Evolutionary conservation across 1,140 invertebrate species (phyloP).

Genomic region (Mizuhopecten yessoensis): DNA sequence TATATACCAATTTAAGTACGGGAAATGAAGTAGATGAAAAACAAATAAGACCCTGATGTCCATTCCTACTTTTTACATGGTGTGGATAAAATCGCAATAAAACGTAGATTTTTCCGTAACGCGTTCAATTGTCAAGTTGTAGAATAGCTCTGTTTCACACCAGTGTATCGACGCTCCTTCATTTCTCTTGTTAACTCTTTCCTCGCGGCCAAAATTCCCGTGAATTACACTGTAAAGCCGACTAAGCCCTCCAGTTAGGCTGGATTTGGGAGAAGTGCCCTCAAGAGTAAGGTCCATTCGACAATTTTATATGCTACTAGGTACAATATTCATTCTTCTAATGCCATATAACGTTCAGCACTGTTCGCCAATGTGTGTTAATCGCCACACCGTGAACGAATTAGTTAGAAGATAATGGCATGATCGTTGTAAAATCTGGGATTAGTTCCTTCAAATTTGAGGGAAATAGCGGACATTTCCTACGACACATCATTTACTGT

Average conservation of each 20-base stretch:
- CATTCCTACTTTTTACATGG: neutral
- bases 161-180: neutral
- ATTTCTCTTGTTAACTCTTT: neutral
- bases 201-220: neutral
- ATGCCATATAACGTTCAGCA: neutral
- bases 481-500: too few species aligned
- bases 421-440: neutral
- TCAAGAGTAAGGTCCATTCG: neutral
- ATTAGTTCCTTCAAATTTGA: neutral
- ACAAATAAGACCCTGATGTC: too few species aligned
- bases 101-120: neutral
- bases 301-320: neutral
- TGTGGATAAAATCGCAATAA: neutral
- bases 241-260: neutral
- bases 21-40: too few species aligned
- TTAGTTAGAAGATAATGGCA: neutral
- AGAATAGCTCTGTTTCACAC: neutral
- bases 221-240: neutral
- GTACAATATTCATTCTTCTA: neutral
- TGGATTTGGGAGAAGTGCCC: neutral
- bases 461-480: too few species aligned
- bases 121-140: neutral
- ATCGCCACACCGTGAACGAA: neutral
- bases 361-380: neutral
- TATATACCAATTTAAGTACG: too few species aligned